Conservation (phyloP, 1,140 invertebrate species). For the Drosophila melanica region DNA sequence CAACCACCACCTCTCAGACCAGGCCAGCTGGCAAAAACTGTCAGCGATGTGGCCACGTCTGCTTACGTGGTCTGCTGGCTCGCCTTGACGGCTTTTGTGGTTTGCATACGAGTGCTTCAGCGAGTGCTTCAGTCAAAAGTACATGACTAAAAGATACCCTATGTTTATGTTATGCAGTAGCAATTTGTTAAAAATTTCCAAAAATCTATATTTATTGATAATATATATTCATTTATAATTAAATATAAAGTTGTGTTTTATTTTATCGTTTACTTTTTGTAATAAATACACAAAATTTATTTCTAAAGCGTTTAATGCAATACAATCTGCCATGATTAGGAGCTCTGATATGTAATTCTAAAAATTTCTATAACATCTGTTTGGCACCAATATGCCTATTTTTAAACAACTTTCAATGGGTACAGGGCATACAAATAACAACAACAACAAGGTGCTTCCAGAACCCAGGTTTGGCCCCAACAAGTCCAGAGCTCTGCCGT, state of each 20-base stretch:
- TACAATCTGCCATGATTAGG: no score
- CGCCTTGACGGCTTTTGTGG: conserved; percentile 61
- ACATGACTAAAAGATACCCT: neutral
- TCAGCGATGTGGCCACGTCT: conserved; percentile 49
- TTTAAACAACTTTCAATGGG: neutral
- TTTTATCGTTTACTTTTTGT: no score
- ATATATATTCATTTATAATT: no score
- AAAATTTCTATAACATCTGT: no score
- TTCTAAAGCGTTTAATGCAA: no score
- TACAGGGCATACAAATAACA: neutral
- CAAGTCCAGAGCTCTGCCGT: neutral
- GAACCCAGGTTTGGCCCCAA: neutral
- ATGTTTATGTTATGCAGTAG: neutral
- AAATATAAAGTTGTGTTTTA: no score
- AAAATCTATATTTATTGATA: no score
- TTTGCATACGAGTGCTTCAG: conserved; percentile 60
- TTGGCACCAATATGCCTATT: no score
- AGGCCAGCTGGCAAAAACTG: conserved; percentile 39
- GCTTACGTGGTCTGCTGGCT: conserved; percentile 55
- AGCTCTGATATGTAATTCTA: no score
- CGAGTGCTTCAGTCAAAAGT: neutral
- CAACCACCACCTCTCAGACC: neutral
- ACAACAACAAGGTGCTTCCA: neutral
- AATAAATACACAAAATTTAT: no score
- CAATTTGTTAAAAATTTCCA: no score